Base-by-base conservation (phyloP, 1,140 invertebrate species). In the Neoseiulus cucumeris region DNA sequence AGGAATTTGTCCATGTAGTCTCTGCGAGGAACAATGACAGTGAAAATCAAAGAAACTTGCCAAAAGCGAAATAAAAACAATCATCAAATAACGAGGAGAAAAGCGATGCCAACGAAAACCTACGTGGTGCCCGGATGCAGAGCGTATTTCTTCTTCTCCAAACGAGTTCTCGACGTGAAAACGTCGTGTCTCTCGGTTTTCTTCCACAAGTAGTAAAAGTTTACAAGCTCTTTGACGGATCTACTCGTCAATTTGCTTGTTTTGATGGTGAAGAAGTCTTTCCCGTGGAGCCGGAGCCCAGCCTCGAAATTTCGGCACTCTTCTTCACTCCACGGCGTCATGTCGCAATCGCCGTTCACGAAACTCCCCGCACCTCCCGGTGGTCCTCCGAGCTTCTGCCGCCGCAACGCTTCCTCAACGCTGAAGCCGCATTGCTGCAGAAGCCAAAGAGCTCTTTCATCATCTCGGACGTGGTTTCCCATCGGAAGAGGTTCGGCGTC, bases 131-230 rank as follows among this genome's bases (percentile, higher is more conserved):
- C 87, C 1, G 87, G 87, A 79, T 90, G 86, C 64, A 91, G 74
- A 9, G 84, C 82, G 75, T 89, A 90, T 76, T 89, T 89, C 73
- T 88, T 88, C 75, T 90, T 90, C 72, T 89, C 87, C 66, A 89
- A 76, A 67, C 87, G 76, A 17, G 83, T 84, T 33, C 65, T 87
- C 72, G 86, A 87, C 2, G 86, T 86, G 79, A 89, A 91, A 2
- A 86, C 84, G 78, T 97, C 94, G 76, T 96, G 91, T 44, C 94
- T 79, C 75, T 97, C 92, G 55, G 93, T 96, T 78, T 97, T 98
- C 76, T 98, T 98, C 93, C 93, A 98, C 33, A 96, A 81, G 74
- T 98, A 98, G 78, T 98, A 98, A 79, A 97, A 97, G 73, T 96
- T 90, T 42, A 97, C 91, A 51, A 98, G 77, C 78, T 98, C 94